Evolutionary conservation across 2,888 invertebrate species (phyloP), one percentile per base, ranked within the genome.

Genomic region (Scaptomyza reducta): DNA sequence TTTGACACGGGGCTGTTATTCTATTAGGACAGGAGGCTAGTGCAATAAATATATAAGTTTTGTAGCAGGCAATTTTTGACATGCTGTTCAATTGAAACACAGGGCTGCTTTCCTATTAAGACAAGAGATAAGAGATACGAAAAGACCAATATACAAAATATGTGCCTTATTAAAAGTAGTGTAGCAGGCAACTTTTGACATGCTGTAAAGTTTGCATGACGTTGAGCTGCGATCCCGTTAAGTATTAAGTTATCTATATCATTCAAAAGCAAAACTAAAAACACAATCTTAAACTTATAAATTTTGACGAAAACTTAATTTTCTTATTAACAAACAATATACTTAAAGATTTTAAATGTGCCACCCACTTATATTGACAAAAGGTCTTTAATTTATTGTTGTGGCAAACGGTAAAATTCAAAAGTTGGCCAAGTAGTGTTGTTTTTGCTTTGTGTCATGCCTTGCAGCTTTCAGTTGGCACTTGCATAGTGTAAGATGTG

Each of bases 401-500:
- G 38, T 5, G 1, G n/a, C 10, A 16, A 1, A 6, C 41, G 31
- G 33, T 13, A 25, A 55, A 42, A 18, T 13, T 57, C 53, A 35
- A 65, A 69, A 70, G 60, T 85, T 72, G 53, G 69, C 65, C 62
- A 61, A 57, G 38, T 22, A 42, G 27, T 54, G 58, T 42, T 57
- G 33, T 56, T 65, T 16, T 50, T 44, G 33, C 18, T 6, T n/a
- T 35, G 45, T 25, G 29, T 3, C 13, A 13, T 44, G 51, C 14
- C 47, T 6, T 33, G 27, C 38, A 40, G 22, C 49, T 46, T 16
- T 40, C 40, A 38, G 57, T 46, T 18, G 35, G 27, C 38, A 42
- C 44, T 50, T 81, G 45, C 80, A 77, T 67, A 51, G 69, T 46
- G 47, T 47, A 66, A 70, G 74, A 59, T 75, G 75, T 66, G 70